phyloP scores from a whole-genome alignment of 2,113 vertebrate genomes.

The Mesoclemmys tuberculata region DNA sequence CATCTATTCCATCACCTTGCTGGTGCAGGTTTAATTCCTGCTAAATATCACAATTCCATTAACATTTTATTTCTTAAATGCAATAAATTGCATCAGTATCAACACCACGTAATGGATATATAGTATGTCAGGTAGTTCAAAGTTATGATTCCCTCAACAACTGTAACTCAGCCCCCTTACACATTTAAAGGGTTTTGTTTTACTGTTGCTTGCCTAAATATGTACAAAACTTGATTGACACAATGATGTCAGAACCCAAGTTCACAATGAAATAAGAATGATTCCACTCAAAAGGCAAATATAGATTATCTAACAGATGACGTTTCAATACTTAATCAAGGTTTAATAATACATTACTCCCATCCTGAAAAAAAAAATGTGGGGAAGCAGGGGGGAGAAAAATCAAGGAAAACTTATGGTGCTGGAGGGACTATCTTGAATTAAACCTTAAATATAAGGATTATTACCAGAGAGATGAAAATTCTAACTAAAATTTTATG shows the following conservation, averaged over 20 bases:
- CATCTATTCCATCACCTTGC: neutral
- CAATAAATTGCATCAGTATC: neutral
- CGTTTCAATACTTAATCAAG: neutral
- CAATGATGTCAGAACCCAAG: neutral
- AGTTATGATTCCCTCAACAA: slow-evolving; percentile 1
- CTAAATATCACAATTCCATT: neutral
- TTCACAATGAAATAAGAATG: neutral
- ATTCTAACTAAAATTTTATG: neutral
- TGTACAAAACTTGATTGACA: neutral
- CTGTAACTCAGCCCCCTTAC: neutral
- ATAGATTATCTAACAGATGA: neutral
- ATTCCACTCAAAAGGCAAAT: neutral
- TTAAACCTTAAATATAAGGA: neutral
- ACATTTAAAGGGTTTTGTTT: neutral
- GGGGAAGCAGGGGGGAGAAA: neutral
- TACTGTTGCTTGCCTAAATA: neutral
- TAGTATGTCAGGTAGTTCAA: neutral
- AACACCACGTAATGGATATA: neutral
- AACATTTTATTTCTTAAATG: slow-evolving; percentile 44
- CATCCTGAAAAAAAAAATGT: neutral
- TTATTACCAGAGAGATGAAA: neutral
- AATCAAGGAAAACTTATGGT: neutral
- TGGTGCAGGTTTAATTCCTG: neutral
- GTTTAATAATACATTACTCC: neutral
- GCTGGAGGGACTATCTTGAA: neutral